Evolutionary conservation across 1,140 invertebrate species (phyloP), one percentile per base, ranked within the genome.

Genomic region (Drosophila tristis): DNA sequence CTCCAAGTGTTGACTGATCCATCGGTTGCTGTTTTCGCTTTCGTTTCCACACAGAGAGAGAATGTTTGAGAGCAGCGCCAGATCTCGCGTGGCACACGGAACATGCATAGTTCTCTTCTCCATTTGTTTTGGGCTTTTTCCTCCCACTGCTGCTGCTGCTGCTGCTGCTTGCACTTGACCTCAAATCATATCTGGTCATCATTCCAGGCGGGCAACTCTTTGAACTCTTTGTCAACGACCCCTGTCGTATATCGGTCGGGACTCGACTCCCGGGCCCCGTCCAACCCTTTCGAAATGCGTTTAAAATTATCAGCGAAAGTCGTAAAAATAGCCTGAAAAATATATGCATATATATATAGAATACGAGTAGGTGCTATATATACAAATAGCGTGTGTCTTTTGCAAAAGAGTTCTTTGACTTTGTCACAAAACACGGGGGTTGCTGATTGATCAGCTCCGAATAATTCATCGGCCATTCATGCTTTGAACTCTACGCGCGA

Each of bases 121-220:
- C 54, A 8, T 61, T 44, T 56, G 11, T 31, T 25, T 60, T 44
- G 25, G 62, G 43, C 26, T 45, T 56, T 51, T 45, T 29, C 0
- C 26, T 1, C 42, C 15, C n/a, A 6, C 25, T 13, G 20, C n/a
- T 20, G n/a, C 25, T 13, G 20, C n/a, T 42, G 54, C 20, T 29
- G 39, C 45, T 77, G 35, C 11, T 77, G 55, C 26, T 39, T 79
- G 78, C 80, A 81, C 78, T 80, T 80, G 78, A 80, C 78, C 78
- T 47, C 54, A 81, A 77, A 60, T 50, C 2, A 31, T 44, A 26
- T 44, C 11, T 72, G 58, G 61, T 64, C 35, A 39, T 39, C 35
- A 39, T 35, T 70, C 66, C 66, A 70, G 51, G 64, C 66, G n/a
- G 51, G 35, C 64, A 11, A 16, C 16, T 43, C 64, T 70, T 42